Base-by-base conservation (phyloP, 2,113 vertebrate species). In the Reinhardtius hippoglossoides region DNA sequence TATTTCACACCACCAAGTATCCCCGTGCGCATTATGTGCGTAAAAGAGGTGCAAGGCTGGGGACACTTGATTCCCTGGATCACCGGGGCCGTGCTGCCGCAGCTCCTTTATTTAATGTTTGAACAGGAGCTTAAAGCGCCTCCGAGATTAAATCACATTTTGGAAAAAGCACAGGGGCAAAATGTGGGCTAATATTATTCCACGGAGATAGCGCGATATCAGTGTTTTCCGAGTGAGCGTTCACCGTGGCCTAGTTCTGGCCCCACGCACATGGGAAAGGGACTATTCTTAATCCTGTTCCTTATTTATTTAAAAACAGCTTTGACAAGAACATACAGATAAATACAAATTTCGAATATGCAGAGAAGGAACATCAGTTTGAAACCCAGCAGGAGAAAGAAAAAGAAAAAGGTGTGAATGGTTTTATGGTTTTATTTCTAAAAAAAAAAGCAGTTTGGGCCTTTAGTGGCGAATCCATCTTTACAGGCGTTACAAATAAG, bases 61-160 rank as follows among this genome's bases (percentile, higher is more conserved):
- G 40, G 40, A 42, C 42, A 44, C 42, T 44, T 15, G 42, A 44
- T 44, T 44, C 42, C 42, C 54, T 58, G 54, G 44, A 31, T 31
- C 31, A 31, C 31, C 31, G 31, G 31, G 31, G 31, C 62, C 9
- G 54, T 46, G 76, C 69, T 37, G 27, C 27, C 5, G 27, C 27
- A 5, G 10, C 60, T 40, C 80, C 74, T 81, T 83, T 62, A 85
- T 80, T 85, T 78, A 26, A 66, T 76, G 83, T 87, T 82, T 82
- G 67, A 80, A 86, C 73, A 71, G 74, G 40, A 40, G 54, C 31
- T 78, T 20, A 31, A 44, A 76, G 71, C 67, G 40, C 16, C 77
- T 62, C 76, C 14, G 67, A 82, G 79, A 86, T 89, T 82, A 74
- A 79, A 84, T 88, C 85, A 67, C 83, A 75, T 81, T 79, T 82